Percentiles rank a stretch among this genome's conserved stretches.
Conservation (phyloP, 2,113 vertebrate genomes). For the Leptocoma aspasia region DNA sequence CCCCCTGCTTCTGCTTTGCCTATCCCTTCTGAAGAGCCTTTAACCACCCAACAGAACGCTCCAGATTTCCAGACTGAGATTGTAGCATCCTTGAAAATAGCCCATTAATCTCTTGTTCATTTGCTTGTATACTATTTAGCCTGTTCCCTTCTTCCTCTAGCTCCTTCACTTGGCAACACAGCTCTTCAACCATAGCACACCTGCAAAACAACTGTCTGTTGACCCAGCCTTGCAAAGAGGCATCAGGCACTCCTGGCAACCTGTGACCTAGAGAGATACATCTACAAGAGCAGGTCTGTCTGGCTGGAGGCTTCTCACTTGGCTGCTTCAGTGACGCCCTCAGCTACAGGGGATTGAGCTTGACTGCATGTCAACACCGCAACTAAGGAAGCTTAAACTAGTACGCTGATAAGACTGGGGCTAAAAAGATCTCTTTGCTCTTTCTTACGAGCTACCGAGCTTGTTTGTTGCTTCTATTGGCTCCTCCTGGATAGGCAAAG, state of each 20-base stretch:
- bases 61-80: background rate
- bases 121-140: background rate
- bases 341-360: background rate
- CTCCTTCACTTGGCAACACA: background rate
- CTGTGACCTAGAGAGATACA: background rate
- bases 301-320: background rate
- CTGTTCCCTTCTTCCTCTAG: background rate
- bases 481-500: background rate
- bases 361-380: background rate
- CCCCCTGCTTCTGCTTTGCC: background rate
- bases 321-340: background rate
- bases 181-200: background rate
- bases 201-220: background rate
- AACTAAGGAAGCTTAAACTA: background rate
- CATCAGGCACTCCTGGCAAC: background rate
- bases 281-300: background rate
- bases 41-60: background rate
- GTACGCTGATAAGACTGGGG: fast-evolving
- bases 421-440: background rate
- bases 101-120: background rate
- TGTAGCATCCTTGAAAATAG: background rate
- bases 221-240: background rate
- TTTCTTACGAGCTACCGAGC: fast-evolving
- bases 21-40: no score
- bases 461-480: background rate